phyloP scores from a whole-genome alignment of 2,113 vertebrate genomes.

The Bathybates hornii region DNA sequence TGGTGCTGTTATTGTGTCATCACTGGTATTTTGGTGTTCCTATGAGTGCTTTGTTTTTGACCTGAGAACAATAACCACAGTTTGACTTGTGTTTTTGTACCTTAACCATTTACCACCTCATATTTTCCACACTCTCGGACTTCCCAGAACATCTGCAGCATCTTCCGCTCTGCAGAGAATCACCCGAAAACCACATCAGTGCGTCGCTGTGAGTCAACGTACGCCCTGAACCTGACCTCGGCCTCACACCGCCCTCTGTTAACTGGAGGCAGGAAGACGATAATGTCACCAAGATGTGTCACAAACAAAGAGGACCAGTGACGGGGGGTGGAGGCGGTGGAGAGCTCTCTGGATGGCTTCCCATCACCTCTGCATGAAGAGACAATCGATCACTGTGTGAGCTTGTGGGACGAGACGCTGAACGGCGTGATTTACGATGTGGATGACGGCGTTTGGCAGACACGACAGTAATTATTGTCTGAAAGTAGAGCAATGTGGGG shows the following conservation, averaged over 20 bases:
- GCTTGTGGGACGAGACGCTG: neutral
- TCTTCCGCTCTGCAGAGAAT: neutral
- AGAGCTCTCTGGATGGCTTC: neutral
- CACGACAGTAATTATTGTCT: neutral
- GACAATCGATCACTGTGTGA: slow-evolving; percentile 14
- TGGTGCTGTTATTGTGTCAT: neutral
- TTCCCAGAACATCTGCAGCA: neutral
- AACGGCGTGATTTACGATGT: slow-evolving; percentile 19
- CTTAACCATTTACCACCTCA: neutral
- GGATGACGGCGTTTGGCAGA: neutral
- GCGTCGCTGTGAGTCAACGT: neutral
- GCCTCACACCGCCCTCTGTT: neutral
- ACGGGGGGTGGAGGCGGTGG: neutral
- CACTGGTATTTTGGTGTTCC: neutral
- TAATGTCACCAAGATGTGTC: slow-evolving; percentile 59
- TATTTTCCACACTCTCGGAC: neutral
- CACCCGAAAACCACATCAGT: slow-evolving; percentile 9
- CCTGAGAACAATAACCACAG: neutral
- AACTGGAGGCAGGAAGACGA: slow-evolving; percentile 39
- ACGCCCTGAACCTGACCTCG: slow-evolving; percentile 33
- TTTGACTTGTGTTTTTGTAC: neutral
- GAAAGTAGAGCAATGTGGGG: neutral
- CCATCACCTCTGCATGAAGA: neutral
- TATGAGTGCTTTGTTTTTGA: neutral
- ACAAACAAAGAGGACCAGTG: slow-evolving; percentile 21